Conservation (phyloP, 2,888 invertebrate species). For the Therioaphis trifolii region DNA sequence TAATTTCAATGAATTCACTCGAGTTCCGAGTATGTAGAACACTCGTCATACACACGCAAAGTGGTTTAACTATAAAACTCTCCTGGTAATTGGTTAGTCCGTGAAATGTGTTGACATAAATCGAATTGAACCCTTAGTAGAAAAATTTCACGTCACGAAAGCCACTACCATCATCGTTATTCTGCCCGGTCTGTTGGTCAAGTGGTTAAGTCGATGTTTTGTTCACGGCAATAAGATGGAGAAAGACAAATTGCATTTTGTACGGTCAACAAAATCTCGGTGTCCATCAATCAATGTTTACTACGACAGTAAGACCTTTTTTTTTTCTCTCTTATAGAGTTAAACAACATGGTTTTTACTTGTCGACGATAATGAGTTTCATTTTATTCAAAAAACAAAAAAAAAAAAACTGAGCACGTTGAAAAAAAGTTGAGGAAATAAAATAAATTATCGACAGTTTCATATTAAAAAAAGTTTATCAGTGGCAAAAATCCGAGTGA, state of each 20-base stretch:
- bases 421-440: too few relatives aligned
- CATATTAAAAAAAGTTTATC: too few relatives aligned
- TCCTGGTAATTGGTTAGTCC: conserved; percentile 44
- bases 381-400: neutral
- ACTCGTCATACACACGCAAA: neutral
- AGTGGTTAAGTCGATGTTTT: conserved; percentile 53
- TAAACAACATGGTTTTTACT: conserved; percentile 1
- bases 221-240: conserved; percentile 53
- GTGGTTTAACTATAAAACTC: conserved; percentile 25
- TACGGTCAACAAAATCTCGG: conserved; percentile 45
- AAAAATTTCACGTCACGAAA: conserved; percentile 21
- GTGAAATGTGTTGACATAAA: conserved; percentile 46
- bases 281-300: conserved; percentile 58
- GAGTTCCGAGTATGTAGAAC: neutral
- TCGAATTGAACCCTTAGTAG: conserved; percentile 26
- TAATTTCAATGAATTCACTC: too few relatives aligned
- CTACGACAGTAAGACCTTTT: conserved; percentile 8
- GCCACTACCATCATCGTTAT: conserved; percentile 39
- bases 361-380: neutral
- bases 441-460: too few relatives aligned
- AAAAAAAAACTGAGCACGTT: too few relatives aligned
- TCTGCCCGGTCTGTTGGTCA: conserved; percentile 35
- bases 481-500: too few relatives aligned
- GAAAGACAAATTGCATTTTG: conserved; percentile 60
- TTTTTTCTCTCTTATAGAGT: neutral